Conservation (phyloP, 2,888 invertebrate species). For the Pachymerium ferrugineum region DNA sequence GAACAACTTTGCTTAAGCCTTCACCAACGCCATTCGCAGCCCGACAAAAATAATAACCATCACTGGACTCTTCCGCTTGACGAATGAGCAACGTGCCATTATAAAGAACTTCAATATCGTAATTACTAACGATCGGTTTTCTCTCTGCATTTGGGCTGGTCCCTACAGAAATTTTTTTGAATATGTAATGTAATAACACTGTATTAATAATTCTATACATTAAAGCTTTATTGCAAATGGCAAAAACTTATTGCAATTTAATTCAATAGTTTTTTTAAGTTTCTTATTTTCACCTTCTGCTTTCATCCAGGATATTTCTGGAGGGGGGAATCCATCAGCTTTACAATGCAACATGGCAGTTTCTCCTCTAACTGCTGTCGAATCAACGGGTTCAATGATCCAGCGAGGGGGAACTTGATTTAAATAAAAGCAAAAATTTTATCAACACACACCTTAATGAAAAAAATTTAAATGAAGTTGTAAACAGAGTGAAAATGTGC, state of each 20-base stretch:
- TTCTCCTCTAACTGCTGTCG: conserved; percentile 43
- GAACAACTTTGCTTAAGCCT: conserved; percentile 86
- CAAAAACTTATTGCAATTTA: too few species aligned
- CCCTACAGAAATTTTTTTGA: conserved; percentile 53
- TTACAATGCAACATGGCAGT: conserved; percentile 43
- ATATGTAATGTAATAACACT: not conserved
- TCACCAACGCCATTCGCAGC: conserved; percentile 94
- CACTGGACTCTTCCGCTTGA: conserved; percentile 86
- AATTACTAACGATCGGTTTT: conserved; percentile 82
- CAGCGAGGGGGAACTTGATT: conserved; percentile 46
- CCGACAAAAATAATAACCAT: conserved; percentile 92
- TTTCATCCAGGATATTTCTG: conserved; percentile 45
- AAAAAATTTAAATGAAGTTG: not conserved
- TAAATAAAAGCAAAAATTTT: not conserved
- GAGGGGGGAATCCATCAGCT: conserved; percentile 45
- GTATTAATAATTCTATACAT: too few species aligned
- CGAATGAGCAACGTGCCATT: conserved; percentile 86
- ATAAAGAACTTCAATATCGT: conserved; percentile 77
- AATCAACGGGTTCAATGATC: conserved; percentile 44
- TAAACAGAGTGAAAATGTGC: conserved; percentile 17
- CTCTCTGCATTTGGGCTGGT: conserved; percentile 88
- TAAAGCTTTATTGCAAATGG: too few species aligned
- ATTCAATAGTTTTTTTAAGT: too few species aligned
- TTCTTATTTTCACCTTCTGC: conserved; percentile 42
- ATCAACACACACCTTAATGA: conserved; percentile 30